Conservation (phyloP, 1,140 invertebrate species). For the Harlomillsia oculata region DNA sequence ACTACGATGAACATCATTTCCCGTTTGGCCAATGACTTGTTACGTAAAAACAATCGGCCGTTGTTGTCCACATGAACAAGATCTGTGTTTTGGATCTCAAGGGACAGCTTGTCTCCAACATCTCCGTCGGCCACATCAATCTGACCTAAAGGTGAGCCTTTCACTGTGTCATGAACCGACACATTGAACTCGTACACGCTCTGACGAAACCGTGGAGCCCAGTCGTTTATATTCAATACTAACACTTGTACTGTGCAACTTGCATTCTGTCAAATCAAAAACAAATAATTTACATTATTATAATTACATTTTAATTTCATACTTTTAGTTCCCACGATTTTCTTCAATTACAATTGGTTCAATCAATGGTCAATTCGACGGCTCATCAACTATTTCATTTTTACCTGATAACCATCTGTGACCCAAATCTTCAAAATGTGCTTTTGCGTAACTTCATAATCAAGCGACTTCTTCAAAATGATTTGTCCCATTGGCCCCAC, state of each 20-base stretch:
- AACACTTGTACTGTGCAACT: conserved; percentile 62
- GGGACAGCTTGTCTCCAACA: conserved; percentile 56
- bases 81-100: conserved; percentile 43
- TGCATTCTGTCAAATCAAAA: conserved; percentile 61
- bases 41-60: conserved; percentile 27
- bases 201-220: conserved; percentile 79
- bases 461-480: conserved; percentile 60
- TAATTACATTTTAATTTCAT: not conserved
- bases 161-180: conserved; percentile 33
- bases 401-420: conserved; percentile 66
- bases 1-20: conserved; percentile 37
- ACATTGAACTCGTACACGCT: conserved; percentile 75
- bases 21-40: conserved; percentile 30
- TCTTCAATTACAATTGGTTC: too few relatives aligned
- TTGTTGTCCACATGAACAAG: conserved; percentile 28
- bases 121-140: conserved; percentile 72
- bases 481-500: conserved; percentile 70
- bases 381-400: too few relatives aligned
- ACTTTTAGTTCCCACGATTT: too few relatives aligned
- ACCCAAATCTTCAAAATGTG: conserved; percentile 72
- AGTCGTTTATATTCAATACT: conserved; percentile 81
- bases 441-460: conserved; percentile 60
- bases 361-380: too few relatives aligned
- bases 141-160: conserved; percentile 45
- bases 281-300: not conserved